phyloP scores from a whole-genome alignment of 2,797 vertebrate genomes.

The Scleropages formosus region DNA sequence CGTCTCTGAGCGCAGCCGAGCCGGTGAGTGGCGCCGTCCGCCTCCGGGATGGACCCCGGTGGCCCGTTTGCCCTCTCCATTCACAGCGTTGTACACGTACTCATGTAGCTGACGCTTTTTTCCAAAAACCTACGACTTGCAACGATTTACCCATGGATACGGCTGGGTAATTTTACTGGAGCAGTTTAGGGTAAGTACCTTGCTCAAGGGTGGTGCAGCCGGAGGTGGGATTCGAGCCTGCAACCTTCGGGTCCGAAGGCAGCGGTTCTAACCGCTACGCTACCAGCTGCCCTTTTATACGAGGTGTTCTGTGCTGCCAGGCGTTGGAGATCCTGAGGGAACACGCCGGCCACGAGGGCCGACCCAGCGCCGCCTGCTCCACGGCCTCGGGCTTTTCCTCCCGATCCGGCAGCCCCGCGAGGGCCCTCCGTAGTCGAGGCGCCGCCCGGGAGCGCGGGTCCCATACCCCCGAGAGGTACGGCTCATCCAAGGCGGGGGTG shows the following conservation, averaged over 20 bases:
- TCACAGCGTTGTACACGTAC: neutral
- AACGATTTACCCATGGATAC: no score
- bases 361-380: slow-evolving; percentile 52
- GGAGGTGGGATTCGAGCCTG: no score
- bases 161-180: no score
- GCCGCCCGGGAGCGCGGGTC: neutral
- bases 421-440: slow-evolving; percentile 39
- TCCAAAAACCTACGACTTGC: no score
- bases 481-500: slow-evolving; percentile 59
- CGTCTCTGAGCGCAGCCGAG: slow-evolving; percentile 85
- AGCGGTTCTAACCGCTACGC: no score
- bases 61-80: no score
- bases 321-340: slow-evolving; percentile 88
- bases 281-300: no score
- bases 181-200: no score
- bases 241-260: no score
- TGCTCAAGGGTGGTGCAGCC: no score
- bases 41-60: neutral
- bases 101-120: no score
- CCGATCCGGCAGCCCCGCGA: slow-evolving; percentile 73
- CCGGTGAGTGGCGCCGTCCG: slow-evolving; percentile 71
- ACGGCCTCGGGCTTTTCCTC: slow-evolving; percentile 71
- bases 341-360: slow-evolving; percentile 73
- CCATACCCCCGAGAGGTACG: slow-evolving; percentile 16
- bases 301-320: slow-evolving; percentile 57